Conservation (phyloP, 2,113 vertebrate species). For the Bubo blakistoni region DNA sequence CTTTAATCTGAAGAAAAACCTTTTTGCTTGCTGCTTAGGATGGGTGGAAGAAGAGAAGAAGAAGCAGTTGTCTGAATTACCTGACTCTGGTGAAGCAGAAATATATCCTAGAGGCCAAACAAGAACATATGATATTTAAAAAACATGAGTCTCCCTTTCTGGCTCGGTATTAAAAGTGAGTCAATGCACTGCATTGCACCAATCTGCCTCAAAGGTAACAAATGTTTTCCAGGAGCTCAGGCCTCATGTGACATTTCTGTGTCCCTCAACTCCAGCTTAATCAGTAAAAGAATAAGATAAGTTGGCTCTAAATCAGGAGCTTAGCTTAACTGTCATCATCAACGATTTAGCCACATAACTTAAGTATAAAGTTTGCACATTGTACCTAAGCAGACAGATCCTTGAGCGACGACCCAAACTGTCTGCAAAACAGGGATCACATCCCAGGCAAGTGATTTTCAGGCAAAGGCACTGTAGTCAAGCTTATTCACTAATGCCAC, state of each 20-base stretch:
- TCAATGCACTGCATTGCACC: not conserved
- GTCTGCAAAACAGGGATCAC: not conserved
- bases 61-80: not conserved
- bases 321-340: not conserved
- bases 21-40: not conserved
- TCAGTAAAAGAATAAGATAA: not conserved
- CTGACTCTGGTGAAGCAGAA: not conserved
- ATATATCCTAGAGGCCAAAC: not conserved
- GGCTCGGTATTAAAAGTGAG: not conserved
- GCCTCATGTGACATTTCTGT: not conserved
- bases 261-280: not conserved
- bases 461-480: not conserved
- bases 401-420: not conserved
- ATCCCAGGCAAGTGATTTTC: not conserved
- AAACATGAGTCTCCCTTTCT: fast-evolving
- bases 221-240: not conserved
- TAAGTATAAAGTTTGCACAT: not conserved
- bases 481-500: not conserved
- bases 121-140: not conserved
- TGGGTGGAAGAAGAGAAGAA: not conserved
- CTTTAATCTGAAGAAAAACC: not conserved
- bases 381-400: not conserved
- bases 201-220: not conserved
- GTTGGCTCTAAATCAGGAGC: not conserved
- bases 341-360: not conserved